Conservation (phyloP, 1,140 invertebrate species). For the Zaprionus inermis region DNA sequence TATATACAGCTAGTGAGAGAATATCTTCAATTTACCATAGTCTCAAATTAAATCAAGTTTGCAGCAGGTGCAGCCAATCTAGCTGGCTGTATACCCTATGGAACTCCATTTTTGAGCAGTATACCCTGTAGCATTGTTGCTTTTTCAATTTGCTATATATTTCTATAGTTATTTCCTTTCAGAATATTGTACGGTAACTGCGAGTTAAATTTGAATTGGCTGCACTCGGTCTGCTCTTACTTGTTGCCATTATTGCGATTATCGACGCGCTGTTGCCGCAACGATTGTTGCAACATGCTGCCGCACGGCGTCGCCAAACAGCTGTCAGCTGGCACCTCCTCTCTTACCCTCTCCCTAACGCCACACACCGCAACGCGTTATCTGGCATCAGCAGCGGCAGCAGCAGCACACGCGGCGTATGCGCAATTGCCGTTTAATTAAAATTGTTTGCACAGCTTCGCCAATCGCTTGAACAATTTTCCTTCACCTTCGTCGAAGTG, state of each 20-base stretch:
- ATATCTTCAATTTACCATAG: no score
- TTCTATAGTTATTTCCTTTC: not conserved
- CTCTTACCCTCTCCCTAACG: not conserved
- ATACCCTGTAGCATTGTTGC: not conserved
- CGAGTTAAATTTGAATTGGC: not conserved
- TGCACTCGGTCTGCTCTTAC: constrained; percentile 4
- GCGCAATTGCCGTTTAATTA: constrained; percentile 81
- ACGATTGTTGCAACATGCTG: constrained; percentile 73
- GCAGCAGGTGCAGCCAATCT: no score
- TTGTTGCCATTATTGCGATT: constrained; percentile 48
- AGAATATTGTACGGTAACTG: not conserved
- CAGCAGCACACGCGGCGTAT: constrained; percentile 64
- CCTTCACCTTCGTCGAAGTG: constrained; percentile 39
- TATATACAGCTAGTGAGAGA: not conserved
- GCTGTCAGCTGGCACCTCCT: constrained; percentile 77
- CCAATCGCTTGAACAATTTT: constrained; percentile 54
- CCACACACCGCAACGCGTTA: constrained; percentile 43
- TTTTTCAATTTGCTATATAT: not conserved
- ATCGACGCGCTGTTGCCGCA: constrained; percentile 35
- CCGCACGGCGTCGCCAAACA: constrained; percentile 54
- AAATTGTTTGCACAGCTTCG: constrained; percentile 75
- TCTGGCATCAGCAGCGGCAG: constrained; percentile 54
- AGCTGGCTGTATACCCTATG: no score
- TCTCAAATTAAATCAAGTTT: no score
- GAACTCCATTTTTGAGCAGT: no score